Conservation (phyloP, 2,113 vertebrate species). For the Gadus macrocephalus region DNA sequence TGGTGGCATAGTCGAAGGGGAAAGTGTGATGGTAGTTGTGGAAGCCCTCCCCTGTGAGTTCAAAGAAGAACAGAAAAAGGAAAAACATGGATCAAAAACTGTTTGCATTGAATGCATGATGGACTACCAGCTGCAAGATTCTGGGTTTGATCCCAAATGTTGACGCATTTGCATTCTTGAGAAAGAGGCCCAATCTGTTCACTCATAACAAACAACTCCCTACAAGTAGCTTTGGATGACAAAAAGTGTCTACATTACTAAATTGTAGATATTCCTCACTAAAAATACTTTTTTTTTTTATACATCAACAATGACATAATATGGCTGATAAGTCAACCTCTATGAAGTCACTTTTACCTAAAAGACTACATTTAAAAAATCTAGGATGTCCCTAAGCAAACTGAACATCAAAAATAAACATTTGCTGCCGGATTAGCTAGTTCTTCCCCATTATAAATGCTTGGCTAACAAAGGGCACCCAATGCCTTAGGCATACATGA, state of each 20-base stretch:
- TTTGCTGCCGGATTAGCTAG: slow-evolving; percentile 8
- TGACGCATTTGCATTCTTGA: too few species aligned
- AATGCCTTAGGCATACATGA: neutral
- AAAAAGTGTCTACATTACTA: too few species aligned
- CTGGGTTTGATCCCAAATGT: too few species aligned
- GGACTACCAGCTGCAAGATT: neutral
- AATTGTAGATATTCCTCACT: too few species aligned
- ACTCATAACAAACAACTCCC: too few species aligned
- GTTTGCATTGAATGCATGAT: neutral
- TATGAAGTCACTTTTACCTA: neutral
- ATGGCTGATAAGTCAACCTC: too few species aligned
- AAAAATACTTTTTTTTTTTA: too few species aligned
- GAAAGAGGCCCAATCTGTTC: too few species aligned
- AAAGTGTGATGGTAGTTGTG: slow-evolving; percentile 96
- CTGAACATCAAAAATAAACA: slow-evolving; percentile 22
- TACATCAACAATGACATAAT: too few species aligned
- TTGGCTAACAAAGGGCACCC: neutral
- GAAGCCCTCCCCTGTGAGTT: slow-evolving; percentile 88
- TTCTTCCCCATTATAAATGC: neutral
- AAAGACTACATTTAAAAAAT: slow-evolving; percentile 2
- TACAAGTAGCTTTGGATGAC: too few species aligned
- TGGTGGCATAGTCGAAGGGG: slow-evolving; percentile 87
- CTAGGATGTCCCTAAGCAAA: slow-evolving; percentile 2
- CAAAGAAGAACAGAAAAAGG: neutral
- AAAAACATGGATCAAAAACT: neutral